Evolutionary conservation across 2,113 vertebrate genomes (phyloP).

Genomic region (Mormoops blainvillei): DNA sequence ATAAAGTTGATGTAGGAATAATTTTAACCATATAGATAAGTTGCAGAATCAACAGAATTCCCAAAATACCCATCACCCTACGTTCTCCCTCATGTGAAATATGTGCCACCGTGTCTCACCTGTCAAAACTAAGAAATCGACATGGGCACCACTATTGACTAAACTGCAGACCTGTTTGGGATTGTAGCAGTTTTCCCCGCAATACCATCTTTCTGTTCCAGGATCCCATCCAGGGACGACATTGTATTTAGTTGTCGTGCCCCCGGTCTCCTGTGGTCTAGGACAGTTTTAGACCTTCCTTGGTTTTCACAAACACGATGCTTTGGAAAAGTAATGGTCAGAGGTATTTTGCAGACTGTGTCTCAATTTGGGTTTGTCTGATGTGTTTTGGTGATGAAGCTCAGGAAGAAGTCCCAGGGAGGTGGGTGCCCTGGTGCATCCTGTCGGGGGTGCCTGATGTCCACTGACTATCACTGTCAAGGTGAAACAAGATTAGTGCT

Average conservation of each 20-base stretch:
- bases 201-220: neutral
- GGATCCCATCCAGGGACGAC: neutral
- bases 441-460: neutral
- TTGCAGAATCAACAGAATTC: neutral
- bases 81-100: neutral
- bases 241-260: neutral
- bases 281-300: neutral
- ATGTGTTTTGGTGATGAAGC: neutral
- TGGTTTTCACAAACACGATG: neutral
- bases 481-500: neutral
- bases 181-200: neutral
- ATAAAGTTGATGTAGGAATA: neutral
- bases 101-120: neutral
- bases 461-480: neutral
- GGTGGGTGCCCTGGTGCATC: neutral
- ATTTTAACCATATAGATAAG: neutral
- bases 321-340: neutral
- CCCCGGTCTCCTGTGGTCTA: neutral
- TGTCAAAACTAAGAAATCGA: neutral
- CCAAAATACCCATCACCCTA: neutral
- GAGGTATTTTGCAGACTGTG: neutral
- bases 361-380: neutral
- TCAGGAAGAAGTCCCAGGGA: neutral
- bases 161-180: neutral
- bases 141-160: neutral